These are phyloP conservation scores for Calycopis cecrops DNA, from an alignment of 1,140 invertebrate genomes.

Conservation along the genomic window DNA sequence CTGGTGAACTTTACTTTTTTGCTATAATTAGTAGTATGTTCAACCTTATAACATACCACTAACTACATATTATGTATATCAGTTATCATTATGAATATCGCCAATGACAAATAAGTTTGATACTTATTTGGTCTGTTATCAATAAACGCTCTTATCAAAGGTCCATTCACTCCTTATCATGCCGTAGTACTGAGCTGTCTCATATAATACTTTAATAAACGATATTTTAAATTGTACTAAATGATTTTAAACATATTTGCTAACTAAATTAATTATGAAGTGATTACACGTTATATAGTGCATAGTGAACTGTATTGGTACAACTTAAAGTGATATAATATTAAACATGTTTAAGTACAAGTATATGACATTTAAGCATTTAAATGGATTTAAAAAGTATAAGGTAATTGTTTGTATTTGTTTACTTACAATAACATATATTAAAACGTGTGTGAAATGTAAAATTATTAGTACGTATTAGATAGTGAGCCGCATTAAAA, in stretches of 20 bases:
- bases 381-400: conserved; percentile 92
- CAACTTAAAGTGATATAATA: background rate
- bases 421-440: too few relatives aligned
- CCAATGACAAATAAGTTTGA: too few relatives aligned
- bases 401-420: conserved; percentile 81
- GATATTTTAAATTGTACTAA: conserved; percentile 10
- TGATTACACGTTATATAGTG: background rate
- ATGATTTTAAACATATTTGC: background rate
- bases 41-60: too few relatives aligned
- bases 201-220: background rate
- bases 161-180: background rate
- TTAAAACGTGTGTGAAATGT: too few relatives aligned
- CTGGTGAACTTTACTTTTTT: too few relatives aligned
- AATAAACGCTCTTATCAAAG: conserved; percentile 1
- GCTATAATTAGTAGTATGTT: too few relatives aligned
- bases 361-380: conserved; percentile 86
- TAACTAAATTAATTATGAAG: background rate
- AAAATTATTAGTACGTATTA: too few relatives aligned
- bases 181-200: background rate
- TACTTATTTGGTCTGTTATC: too few relatives aligned
- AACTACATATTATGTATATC: too few relatives aligned
- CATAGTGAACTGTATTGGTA: too few relatives aligned
- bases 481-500: too few relatives aligned
- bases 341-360: conserved; percentile 73
- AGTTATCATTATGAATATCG: too few relatives aligned